Evolutionary conservation across 2,113 vertebrate genomes (phyloP), one percentile per base, ranked within the genome.

Genomic region (Rhombomys opimus): DNA sequence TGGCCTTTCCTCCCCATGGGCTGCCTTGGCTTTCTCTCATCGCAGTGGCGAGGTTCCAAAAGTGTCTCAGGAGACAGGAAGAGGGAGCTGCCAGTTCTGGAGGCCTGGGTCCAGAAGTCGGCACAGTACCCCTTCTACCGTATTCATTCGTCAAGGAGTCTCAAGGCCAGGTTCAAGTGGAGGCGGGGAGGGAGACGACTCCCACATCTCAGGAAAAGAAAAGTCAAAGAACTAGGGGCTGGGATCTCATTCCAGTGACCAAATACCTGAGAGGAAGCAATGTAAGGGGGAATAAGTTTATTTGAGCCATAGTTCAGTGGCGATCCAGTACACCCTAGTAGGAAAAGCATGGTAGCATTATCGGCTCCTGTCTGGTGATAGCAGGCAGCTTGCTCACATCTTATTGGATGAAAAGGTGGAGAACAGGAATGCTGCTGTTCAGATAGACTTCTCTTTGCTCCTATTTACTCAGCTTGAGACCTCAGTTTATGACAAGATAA

Each of bases 41-140:
- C 86, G 25, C 4, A 0, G 63, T 94, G 94, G 92, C 94, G 46
- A 57, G 20, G 50, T 87, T 92, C 96, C 95, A 91, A 91, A 90
- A 87, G 90, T 32, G 4, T 91, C 87, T 95, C 90, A 57, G 41
- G 88, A 95, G 94, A 95, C 96, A 93, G 95, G 96, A 95, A 90
- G 96, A 65, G n/a, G n/a, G 57, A 30, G 75, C 93, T 94, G 93
- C 94, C 96, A 87, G 85, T 73, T 90, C 95, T 93, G 87, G 92
- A 93, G 86, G 80, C 90, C 87, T 15, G n/a, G 67, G 76, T 81
- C 87, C 90, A 85, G 88, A 86, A 75, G 59, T 8, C 78, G 92
- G 90, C 96, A 89, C 46, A 8, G 54, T 1, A 91, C 73, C 22
- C 30, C 32, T 13, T 92, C 73, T 70, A 25, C 84, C 50, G 50